Evolutionary conservation across 1,140 invertebrate species (phyloP).

Genomic region (Pygmarrhopalites habei): DNA sequence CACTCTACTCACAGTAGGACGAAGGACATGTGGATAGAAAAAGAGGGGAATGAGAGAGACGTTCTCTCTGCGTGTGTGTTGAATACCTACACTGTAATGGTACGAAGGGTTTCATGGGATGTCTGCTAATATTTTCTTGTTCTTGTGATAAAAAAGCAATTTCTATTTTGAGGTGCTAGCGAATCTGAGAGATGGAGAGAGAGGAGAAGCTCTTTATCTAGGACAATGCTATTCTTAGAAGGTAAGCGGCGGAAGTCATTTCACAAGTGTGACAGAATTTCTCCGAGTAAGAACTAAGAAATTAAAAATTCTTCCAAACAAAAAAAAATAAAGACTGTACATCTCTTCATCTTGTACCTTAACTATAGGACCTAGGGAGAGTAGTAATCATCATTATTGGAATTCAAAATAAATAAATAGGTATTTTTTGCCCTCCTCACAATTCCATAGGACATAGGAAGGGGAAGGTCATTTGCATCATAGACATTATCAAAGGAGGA

Average conservation of each 20-base stretch:
- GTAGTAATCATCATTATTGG: too few species aligned
- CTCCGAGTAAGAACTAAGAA: not conserved
- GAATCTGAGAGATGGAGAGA: not conserved
- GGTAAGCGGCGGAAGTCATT: not conserved
- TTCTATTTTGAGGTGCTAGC: constrained; percentile 11
- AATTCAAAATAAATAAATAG: too few species aligned
- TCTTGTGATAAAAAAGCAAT: not conserved
- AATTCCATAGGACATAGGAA: not conserved
- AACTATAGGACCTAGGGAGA: too few species aligned
- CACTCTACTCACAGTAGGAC: too few species aligned
- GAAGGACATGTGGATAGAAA: too few species aligned
- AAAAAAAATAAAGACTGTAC: not conserved
- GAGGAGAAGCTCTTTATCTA: constrained; percentile 5
- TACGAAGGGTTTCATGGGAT: too few species aligned
- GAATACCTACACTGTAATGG: too few species aligned
- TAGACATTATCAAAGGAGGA: not conserved
- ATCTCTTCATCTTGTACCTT: not conserved
- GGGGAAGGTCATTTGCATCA: not conserved
- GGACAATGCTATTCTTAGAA: constrained; percentile 11
- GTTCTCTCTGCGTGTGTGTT: too few species aligned
- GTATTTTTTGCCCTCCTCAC: too few species aligned
- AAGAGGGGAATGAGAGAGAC: too few species aligned
- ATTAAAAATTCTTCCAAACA: not conserved
- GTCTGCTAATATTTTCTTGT: too few species aligned
- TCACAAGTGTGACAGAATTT: not conserved